Percentiles rank a stretch among this genome's conserved stretches.
These are phyloP conservation scores for Crocodylus rhombifer DNA, from an alignment of 2,797 vertebrate genomes.

Conservation along the genomic window DNA sequence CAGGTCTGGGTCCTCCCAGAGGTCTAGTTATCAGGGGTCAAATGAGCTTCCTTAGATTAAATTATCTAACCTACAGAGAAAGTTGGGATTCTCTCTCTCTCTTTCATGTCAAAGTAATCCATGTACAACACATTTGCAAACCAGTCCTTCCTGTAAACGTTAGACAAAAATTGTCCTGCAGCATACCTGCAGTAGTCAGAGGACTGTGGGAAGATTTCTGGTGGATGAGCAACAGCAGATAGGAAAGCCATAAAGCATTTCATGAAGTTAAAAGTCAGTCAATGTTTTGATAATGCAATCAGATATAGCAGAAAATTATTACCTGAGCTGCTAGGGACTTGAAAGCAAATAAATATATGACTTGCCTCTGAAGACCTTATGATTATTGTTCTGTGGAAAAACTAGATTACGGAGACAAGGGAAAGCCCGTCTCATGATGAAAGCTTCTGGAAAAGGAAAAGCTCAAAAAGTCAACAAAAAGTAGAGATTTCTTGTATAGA, in stretches of 20 bases:
- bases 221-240: background rate
- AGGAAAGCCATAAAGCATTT: background rate
- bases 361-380: background rate
- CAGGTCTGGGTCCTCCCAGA: background rate
- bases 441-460: background rate
- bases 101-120: background rate
- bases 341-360: background rate
- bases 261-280: background rate
- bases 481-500: no score
- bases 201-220: background rate
- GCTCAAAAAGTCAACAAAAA: background rate
- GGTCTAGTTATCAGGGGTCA: no score
- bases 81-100: background rate
- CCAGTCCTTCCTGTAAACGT: background rate
- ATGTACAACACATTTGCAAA: no score
- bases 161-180: background rate
- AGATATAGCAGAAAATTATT: background rate
- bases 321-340: background rate
- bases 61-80: no score
- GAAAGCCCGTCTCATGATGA: background rate
- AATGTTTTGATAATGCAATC: background rate
- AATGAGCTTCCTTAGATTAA: no score
- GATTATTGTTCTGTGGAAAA: background rate
- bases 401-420: background rate
- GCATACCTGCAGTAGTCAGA: background rate